Conservation (phyloP, 2,797 vertebrate genomes). For the Lacerta bilineata region DNA sequence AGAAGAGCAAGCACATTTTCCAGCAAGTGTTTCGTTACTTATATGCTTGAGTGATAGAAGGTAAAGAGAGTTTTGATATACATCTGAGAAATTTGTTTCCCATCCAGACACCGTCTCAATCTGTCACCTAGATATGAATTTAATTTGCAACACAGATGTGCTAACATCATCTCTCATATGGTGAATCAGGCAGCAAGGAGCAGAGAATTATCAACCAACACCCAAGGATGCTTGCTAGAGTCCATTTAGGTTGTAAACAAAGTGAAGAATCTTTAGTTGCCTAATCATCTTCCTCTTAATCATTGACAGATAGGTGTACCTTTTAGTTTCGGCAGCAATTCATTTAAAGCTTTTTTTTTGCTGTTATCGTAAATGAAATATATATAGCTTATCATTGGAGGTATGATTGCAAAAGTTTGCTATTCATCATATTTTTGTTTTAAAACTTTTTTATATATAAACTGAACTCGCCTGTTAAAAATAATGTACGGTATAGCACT, state of each 20-base stretch:
- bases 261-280: neutral
- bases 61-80: constrained; percentile 30
- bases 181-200: constrained; percentile 57
- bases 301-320: no score
- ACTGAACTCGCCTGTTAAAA: no score
- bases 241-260: neutral
- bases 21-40: constrained; percentile 6
- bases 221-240: fast-evolving
- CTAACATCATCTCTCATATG: constrained; percentile 19
- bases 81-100: constrained; percentile 40
- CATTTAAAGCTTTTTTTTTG: no score
- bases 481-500: no score
- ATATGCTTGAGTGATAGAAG: constrained; percentile 28
- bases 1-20: neutral
- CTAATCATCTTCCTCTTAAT: no score
- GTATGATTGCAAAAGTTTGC: no score
- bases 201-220: constrained; percentile 39
- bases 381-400: no score
- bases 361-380: no score
- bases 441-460: no score
- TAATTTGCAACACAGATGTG: constrained; percentile 47
- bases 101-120: constrained; percentile 3
- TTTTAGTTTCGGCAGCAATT: no score
- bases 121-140: constrained; percentile 52
- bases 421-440: no score